Conservation (phyloP, 2,888 invertebrate genomes). For the Lasioglossum lativentre region DNA sequence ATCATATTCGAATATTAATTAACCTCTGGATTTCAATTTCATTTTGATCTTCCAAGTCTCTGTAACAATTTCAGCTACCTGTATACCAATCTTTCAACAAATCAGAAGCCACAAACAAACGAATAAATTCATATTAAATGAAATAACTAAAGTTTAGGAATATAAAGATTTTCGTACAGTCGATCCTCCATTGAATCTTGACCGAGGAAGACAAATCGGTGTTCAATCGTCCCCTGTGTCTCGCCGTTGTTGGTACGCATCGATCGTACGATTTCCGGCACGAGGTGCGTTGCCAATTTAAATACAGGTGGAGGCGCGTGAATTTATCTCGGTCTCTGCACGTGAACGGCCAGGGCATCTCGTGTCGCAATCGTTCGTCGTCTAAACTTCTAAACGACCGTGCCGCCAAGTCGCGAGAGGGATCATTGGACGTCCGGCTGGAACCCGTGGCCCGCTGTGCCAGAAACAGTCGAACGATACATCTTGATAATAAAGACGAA, state of each 20-base stretch:
- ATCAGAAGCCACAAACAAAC: not conserved
- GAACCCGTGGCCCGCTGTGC: slow-evolving; percentile 27
- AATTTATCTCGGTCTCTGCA: not conserved
- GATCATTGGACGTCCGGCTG: slow-evolving; percentile 16
- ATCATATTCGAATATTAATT: too few species aligned
- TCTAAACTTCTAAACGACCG: not conserved
- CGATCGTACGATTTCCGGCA: not conserved
- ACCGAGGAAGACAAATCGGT: not conserved
- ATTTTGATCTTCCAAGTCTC: too few species aligned
- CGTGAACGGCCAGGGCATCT: not conserved
- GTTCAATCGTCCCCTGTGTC: not conserved
- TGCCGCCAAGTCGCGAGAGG: not conserved
- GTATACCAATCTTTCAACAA: not conserved
- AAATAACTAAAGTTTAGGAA: too few species aligned
- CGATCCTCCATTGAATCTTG: too few species aligned
- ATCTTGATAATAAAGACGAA: slow-evolving; percentile 33
- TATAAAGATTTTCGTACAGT: too few species aligned
- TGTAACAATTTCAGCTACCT: too few species aligned
- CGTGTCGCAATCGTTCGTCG: not conserved
- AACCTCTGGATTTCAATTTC: too few species aligned
- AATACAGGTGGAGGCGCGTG: not conserved
- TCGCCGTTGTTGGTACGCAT: not conserved
- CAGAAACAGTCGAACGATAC: slow-evolving; percentile 29
- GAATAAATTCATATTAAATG: not conserved
- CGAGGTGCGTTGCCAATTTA: not conserved